Conservation (phyloP, 1,140 invertebrate species). For the Calliphora vicina region DNA sequence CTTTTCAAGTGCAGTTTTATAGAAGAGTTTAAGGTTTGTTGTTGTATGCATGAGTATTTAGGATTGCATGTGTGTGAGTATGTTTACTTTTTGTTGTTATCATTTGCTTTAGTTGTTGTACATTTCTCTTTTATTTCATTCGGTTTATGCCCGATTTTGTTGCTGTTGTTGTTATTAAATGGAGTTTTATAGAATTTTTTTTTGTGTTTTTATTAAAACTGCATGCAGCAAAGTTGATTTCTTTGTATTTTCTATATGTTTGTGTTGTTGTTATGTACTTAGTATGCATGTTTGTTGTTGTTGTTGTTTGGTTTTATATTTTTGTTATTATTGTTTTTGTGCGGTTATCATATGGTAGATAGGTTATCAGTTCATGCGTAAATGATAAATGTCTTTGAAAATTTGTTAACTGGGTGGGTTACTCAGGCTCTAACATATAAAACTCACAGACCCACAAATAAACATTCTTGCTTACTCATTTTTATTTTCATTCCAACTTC, state of each 20-base stretch:
- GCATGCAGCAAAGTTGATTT: not conserved
- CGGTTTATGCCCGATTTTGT: not conserved
- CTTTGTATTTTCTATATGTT: not conserved
- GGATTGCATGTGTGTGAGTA: not conserved
- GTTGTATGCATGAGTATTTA: not conserved
- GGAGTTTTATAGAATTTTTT: not conserved
- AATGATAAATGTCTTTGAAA: slow-evolving; percentile 30
- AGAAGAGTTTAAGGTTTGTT: not conserved
- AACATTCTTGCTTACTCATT: too few species aligned
- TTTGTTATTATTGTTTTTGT: slow-evolving; percentile 13
- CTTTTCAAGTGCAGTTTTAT: not conserved
- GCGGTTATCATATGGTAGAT: slow-evolving; percentile 6
- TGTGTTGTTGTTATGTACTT: not conserved
- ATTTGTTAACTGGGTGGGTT: not conserved
- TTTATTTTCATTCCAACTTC: not conserved
- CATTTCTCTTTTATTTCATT: not conserved
- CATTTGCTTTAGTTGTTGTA: not conserved
- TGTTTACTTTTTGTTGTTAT: not conserved
- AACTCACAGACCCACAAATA: too few species aligned
- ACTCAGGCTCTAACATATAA: not conserved
- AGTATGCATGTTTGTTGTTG: not conserved
- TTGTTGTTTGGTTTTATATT: not conserved
- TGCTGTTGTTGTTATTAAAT: not conserved
- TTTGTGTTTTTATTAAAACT: not conserved
- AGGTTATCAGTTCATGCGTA: slow-evolving; percentile 21